Conservation (phyloP, 1,140 invertebrate species). For the Berghia stephanieae region DNA sequence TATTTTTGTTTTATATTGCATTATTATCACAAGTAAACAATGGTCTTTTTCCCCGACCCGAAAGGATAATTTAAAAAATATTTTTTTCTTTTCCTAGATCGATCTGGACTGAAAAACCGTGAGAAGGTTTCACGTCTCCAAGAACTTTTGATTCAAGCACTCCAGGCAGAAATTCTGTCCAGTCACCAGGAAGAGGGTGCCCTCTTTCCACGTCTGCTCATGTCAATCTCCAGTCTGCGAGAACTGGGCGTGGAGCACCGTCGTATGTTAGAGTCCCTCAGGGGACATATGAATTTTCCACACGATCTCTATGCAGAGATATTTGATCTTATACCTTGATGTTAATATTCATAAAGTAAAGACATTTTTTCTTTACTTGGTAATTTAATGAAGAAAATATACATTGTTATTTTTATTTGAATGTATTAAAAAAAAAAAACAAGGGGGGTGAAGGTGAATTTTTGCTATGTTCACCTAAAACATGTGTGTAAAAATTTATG, state of each 20-base stretch:
- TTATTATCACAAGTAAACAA: no score
- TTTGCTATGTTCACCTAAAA: no score
- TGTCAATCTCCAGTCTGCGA: constrained; percentile 64
- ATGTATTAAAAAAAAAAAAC: no score
- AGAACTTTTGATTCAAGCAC: constrained; percentile 60
- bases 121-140: constrained; percentile 63
- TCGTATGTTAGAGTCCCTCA: constrained; percentile 59
- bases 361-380: no score
- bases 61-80: no score
- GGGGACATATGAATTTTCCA: constrained; percentile 60
- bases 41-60: no score
- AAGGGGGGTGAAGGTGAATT: no score
- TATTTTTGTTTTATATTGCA: not conserved
- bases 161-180: constrained; percentile 55
- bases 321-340: constrained; percentile 58
- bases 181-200: constrained; percentile 58
- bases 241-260: constrained; percentile 64
- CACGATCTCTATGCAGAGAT: constrained; percentile 63
- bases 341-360: no score
- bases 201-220: constrained; percentile 64
- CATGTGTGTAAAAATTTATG: no score
- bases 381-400: no score
- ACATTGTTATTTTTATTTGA: no score
- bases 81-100: constrained; percentile 49
- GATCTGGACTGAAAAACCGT: constrained; percentile 60